phyloP scores from a whole-genome alignment of 2,113 vertebrate genomes.

The Orcinus orca region DNA sequence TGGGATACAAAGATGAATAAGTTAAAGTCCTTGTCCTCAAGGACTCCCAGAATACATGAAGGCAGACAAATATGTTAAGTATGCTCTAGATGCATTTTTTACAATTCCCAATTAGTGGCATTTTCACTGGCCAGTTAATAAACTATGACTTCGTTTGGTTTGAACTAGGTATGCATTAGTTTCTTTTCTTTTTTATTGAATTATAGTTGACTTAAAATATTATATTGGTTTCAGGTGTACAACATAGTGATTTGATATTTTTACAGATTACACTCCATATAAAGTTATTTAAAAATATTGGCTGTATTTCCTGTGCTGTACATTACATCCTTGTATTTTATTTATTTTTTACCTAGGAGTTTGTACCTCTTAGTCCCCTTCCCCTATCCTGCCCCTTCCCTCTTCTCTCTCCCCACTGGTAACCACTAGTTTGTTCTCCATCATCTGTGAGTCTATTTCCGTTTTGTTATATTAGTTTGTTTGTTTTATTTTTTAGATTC shows the following conservation, averaged over 20 bases:
- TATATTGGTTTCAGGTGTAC: no score
- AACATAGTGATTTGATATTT: not conserved
- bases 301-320: not conserved
- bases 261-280: not conserved
- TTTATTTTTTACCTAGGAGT: not conserved
- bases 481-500: not conserved
- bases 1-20: not conserved
- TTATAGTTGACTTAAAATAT: no score
- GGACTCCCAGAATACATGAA: not conserved
- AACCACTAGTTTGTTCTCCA: not conserved
- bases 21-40: not conserved
- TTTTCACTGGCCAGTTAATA: conserved; percentile 13
- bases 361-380: not conserved
- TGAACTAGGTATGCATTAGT: not conserved
- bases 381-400: not conserved
- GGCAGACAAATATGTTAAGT: no score
- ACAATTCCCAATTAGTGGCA: not conserved
- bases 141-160: not conserved
- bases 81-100: not conserved
- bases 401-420: not conserved
- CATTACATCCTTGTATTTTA: not conserved
- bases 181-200: not conserved
- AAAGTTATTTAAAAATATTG: not conserved
- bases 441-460: not conserved
- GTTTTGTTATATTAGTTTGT: not conserved